These are phyloP conservation scores for Caenorhabditis tropicalis DNA, from an alignment of 1,140 invertebrate species.

Conservation along the genomic window DNA sequence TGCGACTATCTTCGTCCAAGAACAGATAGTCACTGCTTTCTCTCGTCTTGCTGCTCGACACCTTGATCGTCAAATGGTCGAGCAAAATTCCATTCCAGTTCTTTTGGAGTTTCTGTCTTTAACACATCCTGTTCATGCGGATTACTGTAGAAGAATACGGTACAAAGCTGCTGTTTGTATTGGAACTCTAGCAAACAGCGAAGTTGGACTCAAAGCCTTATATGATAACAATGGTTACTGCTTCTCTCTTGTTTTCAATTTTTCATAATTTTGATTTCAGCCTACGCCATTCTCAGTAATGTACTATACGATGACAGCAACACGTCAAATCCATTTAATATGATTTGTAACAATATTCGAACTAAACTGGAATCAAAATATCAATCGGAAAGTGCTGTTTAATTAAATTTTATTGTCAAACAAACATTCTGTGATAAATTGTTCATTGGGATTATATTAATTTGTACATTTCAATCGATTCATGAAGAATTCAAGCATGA, in stretches of 20 bases:
- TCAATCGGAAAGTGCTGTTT: slow-evolving; percentile 58
- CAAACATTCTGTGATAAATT: slow-evolving; percentile 33
- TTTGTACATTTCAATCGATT: background rate
- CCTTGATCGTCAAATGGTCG: slow-evolving; percentile 57
- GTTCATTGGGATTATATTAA: background rate
- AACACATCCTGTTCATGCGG: slow-evolving; percentile 51
- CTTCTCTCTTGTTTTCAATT: background rate
- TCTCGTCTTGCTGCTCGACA: slow-evolving; percentile 58
- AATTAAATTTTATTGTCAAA: slow-evolving; percentile 20
- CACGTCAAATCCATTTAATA: slow-evolving; percentile 53
- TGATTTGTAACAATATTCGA: slow-evolving; percentile 59
- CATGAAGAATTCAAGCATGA: slow-evolving; percentile 50
- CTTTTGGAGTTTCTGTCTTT: slow-evolving; percentile 61
- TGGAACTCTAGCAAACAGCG: slow-evolving; percentile 58
- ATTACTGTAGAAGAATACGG: slow-evolving; percentile 61
- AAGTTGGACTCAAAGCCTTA: slow-evolving; percentile 59
- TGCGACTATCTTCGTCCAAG: slow-evolving; percentile 59
- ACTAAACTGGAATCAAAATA: slow-evolving; percentile 54
- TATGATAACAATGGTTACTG: slow-evolving; percentile 57
- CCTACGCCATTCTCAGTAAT: slow-evolving; percentile 54
- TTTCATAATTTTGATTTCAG: slow-evolving; percentile 14
- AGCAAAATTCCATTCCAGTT: slow-evolving; percentile 57
- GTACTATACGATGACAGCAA: slow-evolving; percentile 53
- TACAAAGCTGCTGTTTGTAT: slow-evolving; percentile 65
- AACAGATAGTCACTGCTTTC: slow-evolving; percentile 59